These are phyloP conservation scores for Megastigmus dorsalis DNA, from an alignment of 2,888 invertebrate species.

Conservation along the genomic window DNA sequence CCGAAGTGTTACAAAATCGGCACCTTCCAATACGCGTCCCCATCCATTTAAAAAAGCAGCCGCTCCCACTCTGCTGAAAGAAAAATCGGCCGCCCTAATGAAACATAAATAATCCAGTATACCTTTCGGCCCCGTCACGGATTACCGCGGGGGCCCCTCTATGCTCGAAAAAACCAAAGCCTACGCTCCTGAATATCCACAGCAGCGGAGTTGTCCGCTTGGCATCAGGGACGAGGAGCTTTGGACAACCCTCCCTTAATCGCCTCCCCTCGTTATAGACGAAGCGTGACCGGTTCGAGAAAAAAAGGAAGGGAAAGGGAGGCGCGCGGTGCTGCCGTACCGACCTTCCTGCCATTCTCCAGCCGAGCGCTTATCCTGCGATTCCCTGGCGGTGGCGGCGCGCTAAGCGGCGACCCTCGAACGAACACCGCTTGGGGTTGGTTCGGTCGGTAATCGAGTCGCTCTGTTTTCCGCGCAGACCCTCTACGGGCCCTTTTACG, in stretches of 20 bases:
- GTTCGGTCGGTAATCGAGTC: conserved; percentile 31
- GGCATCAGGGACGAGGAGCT: too few species aligned
- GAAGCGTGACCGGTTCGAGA: conserved; percentile 4
- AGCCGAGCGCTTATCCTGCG: conserved; percentile 8
- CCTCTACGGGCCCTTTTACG: conserved; percentile 40
- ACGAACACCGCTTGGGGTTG: not conserved
- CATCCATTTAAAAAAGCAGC: not conserved
- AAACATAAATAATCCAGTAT: conserved; percentile 51
- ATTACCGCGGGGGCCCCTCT: not conserved
- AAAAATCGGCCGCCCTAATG: conserved; percentile 16
- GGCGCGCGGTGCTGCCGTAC: conserved; percentile 29
- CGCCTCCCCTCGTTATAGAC: not conserved
- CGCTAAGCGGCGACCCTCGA: too few species aligned
- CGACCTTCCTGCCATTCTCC: too few species aligned
- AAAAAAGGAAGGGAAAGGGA: too few species aligned
- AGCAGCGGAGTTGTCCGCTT: not conserved
- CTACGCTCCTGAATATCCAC: conserved; percentile 45
- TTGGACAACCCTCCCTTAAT: conserved; percentile 26
- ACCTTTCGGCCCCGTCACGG: too few species aligned
- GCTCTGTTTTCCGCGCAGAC: conserved; percentile 12
- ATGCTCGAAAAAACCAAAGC: too few species aligned
- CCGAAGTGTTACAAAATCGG: too few species aligned
- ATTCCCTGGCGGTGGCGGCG: not conserved
- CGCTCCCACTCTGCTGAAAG: too few species aligned
- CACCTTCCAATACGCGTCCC: not conserved